A percentile compares a stretch with the other conserved stretches of the same genome.
These are phyloP conservation scores for Lucilia cuprina DNA, from an alignment of 1,140 invertebrate genomes.

Conservation along the genomic window DNA sequence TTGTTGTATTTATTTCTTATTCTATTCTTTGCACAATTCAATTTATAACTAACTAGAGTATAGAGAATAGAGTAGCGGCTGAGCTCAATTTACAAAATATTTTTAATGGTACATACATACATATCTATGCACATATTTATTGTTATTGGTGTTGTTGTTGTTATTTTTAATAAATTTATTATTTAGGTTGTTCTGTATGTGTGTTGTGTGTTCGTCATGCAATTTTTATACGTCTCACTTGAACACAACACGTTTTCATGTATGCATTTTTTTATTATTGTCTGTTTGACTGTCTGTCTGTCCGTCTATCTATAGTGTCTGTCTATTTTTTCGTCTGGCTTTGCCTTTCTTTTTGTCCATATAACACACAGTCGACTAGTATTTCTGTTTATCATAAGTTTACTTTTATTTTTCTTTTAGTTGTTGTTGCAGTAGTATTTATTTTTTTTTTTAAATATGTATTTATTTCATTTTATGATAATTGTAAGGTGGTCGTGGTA, in stretches of 20 bases:
- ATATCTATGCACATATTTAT: not conserved
- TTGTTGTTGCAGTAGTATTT: not conserved
- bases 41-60: not conserved
- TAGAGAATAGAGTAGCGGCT: not conserved
- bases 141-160: not conserved
- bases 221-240: conserved; percentile 28
- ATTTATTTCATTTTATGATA: not conserved
- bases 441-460: not conserved
- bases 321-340: not conserved
- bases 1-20: not conserved
- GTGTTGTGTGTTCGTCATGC: conserved; percentile 12
- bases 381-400: not conserved
- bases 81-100: conserved; percentile 10
- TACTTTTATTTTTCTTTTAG: not conserved
- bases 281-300: not conserved
- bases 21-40: not conserved
- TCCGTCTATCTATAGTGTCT: not conserved
- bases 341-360: not conserved
- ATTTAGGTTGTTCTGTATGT: not conserved
- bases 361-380: not conserved
- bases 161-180: not conserved
- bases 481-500: not conserved
- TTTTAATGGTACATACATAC: not conserved
- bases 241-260: conserved; percentile 28
- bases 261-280: conserved; percentile 1